phyloP scores from a whole-genome alignment of 2,113 vertebrate species.

The Lepus americanus region DNA sequence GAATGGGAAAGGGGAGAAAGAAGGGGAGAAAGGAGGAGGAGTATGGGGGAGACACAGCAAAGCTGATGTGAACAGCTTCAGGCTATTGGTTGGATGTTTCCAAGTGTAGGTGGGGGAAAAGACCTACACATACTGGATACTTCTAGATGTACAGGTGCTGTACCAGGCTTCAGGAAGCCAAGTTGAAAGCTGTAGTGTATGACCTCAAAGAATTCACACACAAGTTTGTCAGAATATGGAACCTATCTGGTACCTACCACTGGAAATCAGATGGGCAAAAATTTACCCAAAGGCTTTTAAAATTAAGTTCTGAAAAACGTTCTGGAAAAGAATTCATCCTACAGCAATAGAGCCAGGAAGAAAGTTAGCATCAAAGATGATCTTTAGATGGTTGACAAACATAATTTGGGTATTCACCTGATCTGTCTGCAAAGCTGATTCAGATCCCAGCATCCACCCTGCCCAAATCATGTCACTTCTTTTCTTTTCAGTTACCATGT shows the following conservation, averaged over 20 bases:
- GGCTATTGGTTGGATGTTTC: no score
- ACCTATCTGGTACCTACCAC: not conserved
- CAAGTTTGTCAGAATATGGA: not conserved
- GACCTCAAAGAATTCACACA: not conserved
- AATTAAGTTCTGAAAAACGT: not conserved
- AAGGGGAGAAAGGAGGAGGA: not conserved
- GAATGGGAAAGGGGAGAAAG: not conserved
- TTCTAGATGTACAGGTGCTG: accelerated
- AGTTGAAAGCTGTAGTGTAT: not conserved
- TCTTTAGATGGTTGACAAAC: not conserved
- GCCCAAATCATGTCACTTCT: not conserved
- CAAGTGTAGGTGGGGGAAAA: not conserved
- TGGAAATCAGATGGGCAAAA: not conserved
- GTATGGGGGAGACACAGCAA: accelerated
- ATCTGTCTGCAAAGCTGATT: not conserved
- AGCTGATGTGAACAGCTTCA: not conserved
- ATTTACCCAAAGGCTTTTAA: not conserved
- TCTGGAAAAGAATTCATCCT: not conserved
- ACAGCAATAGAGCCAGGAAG: not conserved
- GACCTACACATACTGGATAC: accelerated
- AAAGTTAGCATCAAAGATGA: not conserved
- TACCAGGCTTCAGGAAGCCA: not conserved
- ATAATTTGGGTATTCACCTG: not conserved
- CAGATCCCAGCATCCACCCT: not conserved
- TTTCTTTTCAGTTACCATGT: not conserved